Base-by-base conservation (phyloP, 2,888 invertebrate species). In the Melieria crassipennis region DNA sequence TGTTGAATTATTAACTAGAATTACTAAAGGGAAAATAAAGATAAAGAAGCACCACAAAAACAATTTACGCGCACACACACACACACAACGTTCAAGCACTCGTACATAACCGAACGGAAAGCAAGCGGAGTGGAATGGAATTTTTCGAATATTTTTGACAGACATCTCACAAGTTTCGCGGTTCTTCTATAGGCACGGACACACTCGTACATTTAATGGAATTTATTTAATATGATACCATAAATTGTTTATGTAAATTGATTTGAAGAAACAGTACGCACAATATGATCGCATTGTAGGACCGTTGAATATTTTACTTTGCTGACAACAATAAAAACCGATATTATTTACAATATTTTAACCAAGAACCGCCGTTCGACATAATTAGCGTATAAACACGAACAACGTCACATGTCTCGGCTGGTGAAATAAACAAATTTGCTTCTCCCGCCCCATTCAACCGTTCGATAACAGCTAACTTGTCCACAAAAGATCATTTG, bases 241-340 rank as follows among this genome's bases (percentile, higher is more conserved):
- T 47, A 69, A 63, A 69, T 57, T 63, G 13, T 30, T 57, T 55
- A 69, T 62, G 63, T 69, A 43, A 69, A 69, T 62, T 57, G 55
- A 42, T 63, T 7, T 48, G 43, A 63, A 56, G 62, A 16, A 69
- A 69, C 13, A 57, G 62, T 16, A 56, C 46, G 30, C 46, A 61
- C 52, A 69, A 47, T 47, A 52, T 2, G 13, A 43, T 42, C 30
- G 42, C 58, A 10, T 58, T 57, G 57, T 57, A n/a, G 13, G 57
- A 11, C 3, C 7, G 13, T 13, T 13, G 52, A 52, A 52, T 52
- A 52, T 52, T 30, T 30, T 30, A 30, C 30, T 30, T 30, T 30
- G 30, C 30, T 30, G 52, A 9, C 11, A 52, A 52, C 5, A n/a
- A 52, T 52, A 13, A 52, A 52, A 13, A 7, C 11, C 52, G 9